Base-by-base conservation (phyloP, 2,113 vertebrate genomes). In the Prochilodus magdalenae region DNA sequence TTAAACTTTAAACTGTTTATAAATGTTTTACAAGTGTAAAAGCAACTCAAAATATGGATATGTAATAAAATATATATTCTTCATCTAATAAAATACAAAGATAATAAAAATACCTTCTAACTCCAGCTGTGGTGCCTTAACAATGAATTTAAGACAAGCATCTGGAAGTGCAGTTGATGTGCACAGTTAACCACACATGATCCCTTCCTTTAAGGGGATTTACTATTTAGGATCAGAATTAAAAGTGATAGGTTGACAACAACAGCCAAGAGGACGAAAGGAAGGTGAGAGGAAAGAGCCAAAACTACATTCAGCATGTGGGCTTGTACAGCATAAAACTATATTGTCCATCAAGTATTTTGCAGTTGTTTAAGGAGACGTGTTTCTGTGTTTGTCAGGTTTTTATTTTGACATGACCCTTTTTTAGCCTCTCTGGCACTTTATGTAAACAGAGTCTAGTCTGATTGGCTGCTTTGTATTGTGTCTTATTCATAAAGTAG, bases 191-290 rank as follows among this genome's bases (percentile, higher is more conserved):
- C 57, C 57, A 60, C 57, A 60, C 24, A 22, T 4, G 24, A n/a
- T 13, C 26, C 57, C 22, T n/a, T 60, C 4, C 57, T 60, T 60
- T n/a, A 60, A 8, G 57, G 57, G 57, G n/a, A 11, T n/a, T 60
- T n/a, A 60, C 57, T 60, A 60, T 26, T 60, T 60, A 60, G 57
- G 24, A 60, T 60, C 57, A 60, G n/a, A 60, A 60, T n/a, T 26
- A 60, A 60, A 60, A 60, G 57, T 60, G 57, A 60, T n/a, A 60
- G 57, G 57, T 5, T 24, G 57, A 60, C 57, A 60, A 60, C 57
- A 60, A 24, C 57, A 26, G 8, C 12, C 20, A 60, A 11, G 11
- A 60, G 5, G 57, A 60, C 57, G 13, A n/a, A n/a, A n/a, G 57
- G 24, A 26, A 2, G 12, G 57, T 60, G n/a, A 11, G 57, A 60